These are phyloP conservation scores for Neosilurus mollespiculum DNA, from an alignment of 2,797 vertebrate genomes.

Conservation along the genomic window DNA sequence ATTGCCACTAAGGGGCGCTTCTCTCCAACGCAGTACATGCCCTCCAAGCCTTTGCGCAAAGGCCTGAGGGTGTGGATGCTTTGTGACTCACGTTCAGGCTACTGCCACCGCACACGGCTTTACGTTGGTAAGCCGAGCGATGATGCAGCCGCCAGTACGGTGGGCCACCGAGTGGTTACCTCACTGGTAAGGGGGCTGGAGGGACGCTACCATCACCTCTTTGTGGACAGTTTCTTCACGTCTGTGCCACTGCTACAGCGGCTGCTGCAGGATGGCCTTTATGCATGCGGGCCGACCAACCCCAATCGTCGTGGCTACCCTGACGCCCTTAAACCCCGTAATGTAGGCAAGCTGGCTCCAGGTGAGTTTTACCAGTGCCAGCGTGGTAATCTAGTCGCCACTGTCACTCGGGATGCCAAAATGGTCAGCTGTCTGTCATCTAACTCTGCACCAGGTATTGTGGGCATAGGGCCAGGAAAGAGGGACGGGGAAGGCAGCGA, in stretches of 20 bases:
- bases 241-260: conserved; percentile 77
- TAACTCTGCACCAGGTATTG: conserved; percentile 78
- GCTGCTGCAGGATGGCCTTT: conserved; percentile 73
- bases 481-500: conserved; percentile 62
- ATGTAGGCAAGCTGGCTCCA: conserved; percentile 75
- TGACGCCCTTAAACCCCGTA: conserved; percentile 73
- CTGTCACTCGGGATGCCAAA: conserved; percentile 75
- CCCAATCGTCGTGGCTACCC: conserved; percentile 76
- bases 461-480: conserved; percentile 76
- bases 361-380: conserved; percentile 84
- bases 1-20: conserved; percentile 75
- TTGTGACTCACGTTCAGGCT: conserved; percentile 80
- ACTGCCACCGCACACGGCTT: conserved; percentile 79
- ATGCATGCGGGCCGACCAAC: conserved; percentile 77
- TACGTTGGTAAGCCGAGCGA: conserved; percentile 70
- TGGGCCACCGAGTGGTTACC: conserved; percentile 72
- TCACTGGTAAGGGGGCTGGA: conserved; percentile 77
- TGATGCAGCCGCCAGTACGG: conserved; percentile 59
- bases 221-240: conserved; percentile 82
- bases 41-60: conserved; percentile 78
- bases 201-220: conserved; percentile 78
- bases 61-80: conserved; percentile 83
- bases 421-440: conserved; percentile 78
- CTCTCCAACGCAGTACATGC: conserved; percentile 78
- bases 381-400: conserved; percentile 77